Base-by-base conservation (phyloP, 2,113 vertebrate genomes). In the Paramormyrops kingsleyae region DNA sequence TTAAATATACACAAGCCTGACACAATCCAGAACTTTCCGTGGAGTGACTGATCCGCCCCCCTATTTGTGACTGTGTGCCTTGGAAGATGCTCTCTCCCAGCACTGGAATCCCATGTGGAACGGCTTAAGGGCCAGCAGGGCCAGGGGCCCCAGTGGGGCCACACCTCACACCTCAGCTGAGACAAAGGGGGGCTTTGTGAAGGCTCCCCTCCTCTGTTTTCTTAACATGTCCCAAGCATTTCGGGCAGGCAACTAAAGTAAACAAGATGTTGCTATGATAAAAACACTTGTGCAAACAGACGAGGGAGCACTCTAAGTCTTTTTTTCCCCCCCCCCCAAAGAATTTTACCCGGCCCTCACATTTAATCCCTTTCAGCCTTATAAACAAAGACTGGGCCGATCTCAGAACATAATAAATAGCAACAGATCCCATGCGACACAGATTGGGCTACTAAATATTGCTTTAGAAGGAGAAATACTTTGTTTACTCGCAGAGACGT, bases 251-350 rank as follows among this genome's bases (percentile, higher is more conserved):
- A 97, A 99, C 97, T 97, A 98, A 99, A 98, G 97, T 99, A 99
- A 99, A 99, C 97, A 99, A 98, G 97, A 99, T 99, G 98, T 99
- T 98, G 98, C 97, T 97, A 98, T 97, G 98, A 99, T 99, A 99
- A 99, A 99, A 99, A 98, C 98, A 98, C 98, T 98, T 99, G 98
- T 99, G 96, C 98, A 99, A 99, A 99, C 97, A 99, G 92, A 95
- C 95, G 96, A 94, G 96, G 97, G 97, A 97, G 95, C 96, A 97
- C 97, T 97, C 95, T 94, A 95, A 93, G 94, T 97, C 92, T 90
- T 87, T 92, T 93, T 94, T 35, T 15, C 0, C 1, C 4, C 5
- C 5, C 7, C 7, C 13, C 15, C 31, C 15, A 93, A 91, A 91
- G 91, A 92, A 94, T 93, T 93, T 91, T 90, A 92, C 92, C 89